phyloP scores from a whole-genome alignment of 2,888 invertebrate species.

The Nasonia oneida region DNA sequence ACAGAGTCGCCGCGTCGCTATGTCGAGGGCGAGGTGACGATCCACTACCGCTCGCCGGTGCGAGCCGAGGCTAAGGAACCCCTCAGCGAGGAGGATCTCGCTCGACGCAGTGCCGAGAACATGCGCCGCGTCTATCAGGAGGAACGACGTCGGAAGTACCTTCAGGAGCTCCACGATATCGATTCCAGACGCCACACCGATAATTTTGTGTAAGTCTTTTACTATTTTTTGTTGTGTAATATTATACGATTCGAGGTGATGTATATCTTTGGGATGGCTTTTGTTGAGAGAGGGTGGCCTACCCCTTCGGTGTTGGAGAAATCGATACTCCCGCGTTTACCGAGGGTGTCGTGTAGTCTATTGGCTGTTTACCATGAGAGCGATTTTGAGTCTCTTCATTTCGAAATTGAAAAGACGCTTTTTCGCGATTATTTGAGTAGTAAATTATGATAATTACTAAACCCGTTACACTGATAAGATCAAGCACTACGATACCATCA shows the following conservation, averaged over 20 bases:
- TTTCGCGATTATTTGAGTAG: too few species aligned
- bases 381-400: neutral
- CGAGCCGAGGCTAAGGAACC: conserved; percentile 92
- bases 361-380: conserved; percentile 1
- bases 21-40: conserved; percentile 95
- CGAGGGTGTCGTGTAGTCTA: neutral
- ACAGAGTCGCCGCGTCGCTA: conserved; percentile 93
- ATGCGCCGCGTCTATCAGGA: conserved; percentile 95
- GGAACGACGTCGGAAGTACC: conserved; percentile 93
- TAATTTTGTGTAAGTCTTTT: conserved; percentile 87
- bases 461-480: neutral
- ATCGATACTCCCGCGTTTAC: neutral
- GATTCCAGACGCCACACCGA: conserved; percentile 96
- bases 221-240: neutral
- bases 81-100: conserved; percentile 93
- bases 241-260: neutral
- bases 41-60: conserved; percentile 94
- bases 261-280: neutral
- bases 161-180: conserved; percentile 96
- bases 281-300: neutral
- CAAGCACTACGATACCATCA: neutral
- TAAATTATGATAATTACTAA: too few species aligned
- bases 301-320: neutral
- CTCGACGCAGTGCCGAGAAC: conserved; percentile 92
- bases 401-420: too few species aligned